Evolutionary conservation across 2,797 vertebrate genomes (phyloP).

Genomic region (Hemitrygon akajei): DNA sequence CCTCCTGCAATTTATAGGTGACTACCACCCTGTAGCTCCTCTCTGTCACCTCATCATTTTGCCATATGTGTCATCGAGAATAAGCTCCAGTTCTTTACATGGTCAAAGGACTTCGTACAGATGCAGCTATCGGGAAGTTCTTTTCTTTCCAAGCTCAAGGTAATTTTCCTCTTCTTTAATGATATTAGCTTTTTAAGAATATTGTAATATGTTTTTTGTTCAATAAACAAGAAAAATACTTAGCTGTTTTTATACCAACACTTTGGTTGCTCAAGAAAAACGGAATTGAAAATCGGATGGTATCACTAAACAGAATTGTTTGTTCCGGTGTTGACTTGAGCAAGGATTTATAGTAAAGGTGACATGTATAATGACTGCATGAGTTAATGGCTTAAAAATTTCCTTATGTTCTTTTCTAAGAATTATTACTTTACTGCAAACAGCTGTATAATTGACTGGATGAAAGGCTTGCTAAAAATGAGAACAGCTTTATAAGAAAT

Average conservation of each 20-base stretch:
- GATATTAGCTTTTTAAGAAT: not conserved
- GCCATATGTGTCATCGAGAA: too few species aligned
- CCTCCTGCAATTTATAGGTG: too few species aligned
- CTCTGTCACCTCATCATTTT: too few species aligned
- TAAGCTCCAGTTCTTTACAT: too few species aligned
- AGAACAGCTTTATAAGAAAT: not conserved
- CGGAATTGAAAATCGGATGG: not conserved
- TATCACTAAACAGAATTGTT: not conserved
- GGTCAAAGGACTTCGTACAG: too few species aligned
- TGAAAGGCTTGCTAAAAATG: not conserved
- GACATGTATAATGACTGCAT: not conserved
- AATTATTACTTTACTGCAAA: not conserved
- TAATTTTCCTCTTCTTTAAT: slow-evolving; percentile 12
- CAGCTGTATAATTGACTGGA: not conserved
- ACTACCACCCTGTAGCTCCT: too few species aligned
- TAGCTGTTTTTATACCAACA: not conserved
- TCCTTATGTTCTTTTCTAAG: not conserved
- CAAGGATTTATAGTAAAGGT: not conserved
- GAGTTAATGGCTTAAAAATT: not conserved
- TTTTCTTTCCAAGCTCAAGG: not conserved
- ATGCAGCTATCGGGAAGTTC: too few species aligned
- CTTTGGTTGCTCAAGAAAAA: not conserved
- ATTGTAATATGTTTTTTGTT: not conserved
- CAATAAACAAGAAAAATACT: not conserved
- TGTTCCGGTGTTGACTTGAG: not conserved